A percentile compares a stretch with the other conserved stretches of the same genome.
phyloP scores from a whole-genome alignment of 2,797 vertebrate genomes.

The Eulemur mongoz region DNA sequence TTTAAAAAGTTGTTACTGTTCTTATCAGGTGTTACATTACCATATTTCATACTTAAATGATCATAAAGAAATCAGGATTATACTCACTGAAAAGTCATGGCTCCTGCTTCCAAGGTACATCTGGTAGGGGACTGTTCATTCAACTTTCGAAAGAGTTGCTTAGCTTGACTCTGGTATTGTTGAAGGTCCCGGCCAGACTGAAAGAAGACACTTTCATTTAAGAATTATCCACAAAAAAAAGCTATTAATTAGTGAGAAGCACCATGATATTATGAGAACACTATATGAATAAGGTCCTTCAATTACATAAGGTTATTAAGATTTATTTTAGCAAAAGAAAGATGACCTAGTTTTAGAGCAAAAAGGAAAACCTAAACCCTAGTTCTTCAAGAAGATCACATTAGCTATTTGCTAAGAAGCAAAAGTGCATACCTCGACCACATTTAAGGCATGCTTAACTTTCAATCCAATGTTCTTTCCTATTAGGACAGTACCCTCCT shows the following conservation, averaged over 20 bases:
- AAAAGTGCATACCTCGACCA: background rate
- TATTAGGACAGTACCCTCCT: background rate
- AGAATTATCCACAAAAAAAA: slow-evolving; percentile 16
- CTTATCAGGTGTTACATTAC: background rate
- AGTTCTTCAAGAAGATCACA: slow-evolving; percentile 7
- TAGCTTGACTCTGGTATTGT: slow-evolving; percentile 98
- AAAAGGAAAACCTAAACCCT: background rate
- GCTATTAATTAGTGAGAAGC: background rate
- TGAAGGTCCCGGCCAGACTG: slow-evolving; percentile 97
- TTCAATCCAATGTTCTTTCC: background rate
- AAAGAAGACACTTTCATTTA: slow-evolving; percentile 66
- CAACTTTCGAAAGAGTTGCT: slow-evolving; percentile 97
- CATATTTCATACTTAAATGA: background rate
- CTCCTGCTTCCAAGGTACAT: slow-evolving; percentile 97
- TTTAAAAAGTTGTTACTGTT: background rate
- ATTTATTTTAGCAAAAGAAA: slow-evolving; percentile 44
- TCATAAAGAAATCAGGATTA: background rate
- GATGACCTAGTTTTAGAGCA: background rate
- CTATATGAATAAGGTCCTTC: background rate
- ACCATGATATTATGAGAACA: background rate
- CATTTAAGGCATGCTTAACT: background rate
- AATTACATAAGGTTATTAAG: background rate
- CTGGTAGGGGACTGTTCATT: slow-evolving; percentile 98
- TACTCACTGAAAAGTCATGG: slow-evolving; percentile 98
- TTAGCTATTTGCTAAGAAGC: background rate